Evolutionary conservation across 92 coral and sea anemone species (phyloP), one percentile per base, ranked within the genome.

Genomic region (Metridium senile): DNA sequence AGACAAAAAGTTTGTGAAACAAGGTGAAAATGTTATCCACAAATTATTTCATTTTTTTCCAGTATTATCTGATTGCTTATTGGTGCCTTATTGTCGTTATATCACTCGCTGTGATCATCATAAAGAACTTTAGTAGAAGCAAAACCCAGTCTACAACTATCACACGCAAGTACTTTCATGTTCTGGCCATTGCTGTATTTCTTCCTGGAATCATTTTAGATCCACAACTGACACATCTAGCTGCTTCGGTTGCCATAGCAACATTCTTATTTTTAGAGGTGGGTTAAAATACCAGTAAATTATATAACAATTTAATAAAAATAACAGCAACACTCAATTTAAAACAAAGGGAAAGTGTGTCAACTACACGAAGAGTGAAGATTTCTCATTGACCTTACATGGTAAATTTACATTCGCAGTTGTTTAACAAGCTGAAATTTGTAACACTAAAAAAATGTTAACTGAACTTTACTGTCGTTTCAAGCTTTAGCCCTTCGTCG

Each of bases 231-330:
- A 90, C 87, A 7, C 99, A 96, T 69, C 46, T 96, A 16, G 97
- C 97, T 66, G 90, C 97, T 1, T 85, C 97, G 10, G 92, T 87
- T 26, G 99, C 99, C 20, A 73, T 85, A 6, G 94, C 99, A 43
- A 85, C 87, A 26, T 96, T 96, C 77, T 57, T 96, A 27, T 91
- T 96, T 75, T 23, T 86, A 21, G 99, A 96, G 97, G 99, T 95
- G 74, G 25, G 70, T 52, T n/a, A n/a, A n/a, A n/a, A n/a, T n/a
- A n/a, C n/a, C n/a, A n/a, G n/a, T n/a, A n/a, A 3, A 17, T 54
- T 54, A 54, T 17, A 9, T 6, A 22, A 22, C 22, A 3, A 17
- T 54, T n/a, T 54, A 4, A n/a, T 54, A 54, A 22, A 22, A 54
- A 54, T 54, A 19, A 22, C 2, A 54, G 17, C 3, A 22, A 7